These are phyloP conservation scores for Anthoscopus minutus DNA, from an alignment of 2,113 vertebrate genomes.

Conservation along the genomic window DNA sequence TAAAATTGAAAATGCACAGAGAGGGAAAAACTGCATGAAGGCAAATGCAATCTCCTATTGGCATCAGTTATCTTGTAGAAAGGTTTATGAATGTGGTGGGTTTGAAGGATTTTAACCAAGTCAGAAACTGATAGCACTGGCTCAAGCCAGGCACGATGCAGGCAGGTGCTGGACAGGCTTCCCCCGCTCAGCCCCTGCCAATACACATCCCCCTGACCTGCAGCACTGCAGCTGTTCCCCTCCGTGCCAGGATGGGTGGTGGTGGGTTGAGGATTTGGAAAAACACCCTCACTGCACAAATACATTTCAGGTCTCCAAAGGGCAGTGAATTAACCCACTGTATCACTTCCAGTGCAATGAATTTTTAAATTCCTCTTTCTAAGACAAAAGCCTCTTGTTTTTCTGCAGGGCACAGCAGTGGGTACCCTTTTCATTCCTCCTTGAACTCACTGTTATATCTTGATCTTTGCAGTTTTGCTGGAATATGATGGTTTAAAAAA, in stretches of 20 bases:
- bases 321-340: slow-evolving; percentile 13
- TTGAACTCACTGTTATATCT: background rate
- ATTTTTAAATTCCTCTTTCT: slow-evolving; percentile 2
- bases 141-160: background rate
- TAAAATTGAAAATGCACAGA: background rate
- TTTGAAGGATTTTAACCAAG: background rate
- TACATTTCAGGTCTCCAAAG: background rate
- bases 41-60: background rate
- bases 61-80: background rate
- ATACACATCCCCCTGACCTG: background rate
- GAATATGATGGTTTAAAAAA: background rate
- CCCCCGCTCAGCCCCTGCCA: background rate
- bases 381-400: slow-evolving; percentile 56
- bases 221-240: slow-evolving; percentile 16
- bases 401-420: background rate
- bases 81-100: background rate
- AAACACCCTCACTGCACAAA: background rate
- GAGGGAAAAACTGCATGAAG: background rate
- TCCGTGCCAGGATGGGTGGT: background rate
- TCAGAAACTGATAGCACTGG: background rate
- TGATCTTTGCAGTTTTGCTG: slow-evolving; percentile 27
- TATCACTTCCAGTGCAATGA: background rate
- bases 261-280: background rate
- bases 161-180: slow-evolving; percentile 48
- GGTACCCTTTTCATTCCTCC: slow-evolving; percentile 7